A percentile compares a stretch with the other conserved stretches of the same genome.
phyloP scores from a whole-genome alignment of 2,888 invertebrate species.

The Leptinotarsa tumamoca region DNA sequence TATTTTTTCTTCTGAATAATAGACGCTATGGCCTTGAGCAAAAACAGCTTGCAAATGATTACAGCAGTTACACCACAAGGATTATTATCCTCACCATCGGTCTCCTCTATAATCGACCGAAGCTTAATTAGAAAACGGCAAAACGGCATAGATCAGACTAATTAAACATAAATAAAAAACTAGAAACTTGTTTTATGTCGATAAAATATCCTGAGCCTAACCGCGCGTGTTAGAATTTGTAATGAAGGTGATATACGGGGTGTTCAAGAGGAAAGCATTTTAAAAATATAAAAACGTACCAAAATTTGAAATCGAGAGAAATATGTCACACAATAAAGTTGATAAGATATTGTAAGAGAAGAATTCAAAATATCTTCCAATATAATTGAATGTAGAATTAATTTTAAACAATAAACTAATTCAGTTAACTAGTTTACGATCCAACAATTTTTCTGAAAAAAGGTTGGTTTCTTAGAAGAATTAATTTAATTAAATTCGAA shows the following conservation, averaged over 20 bases:
- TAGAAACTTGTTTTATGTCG: background rate
- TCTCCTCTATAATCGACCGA: constrained; percentile 13
- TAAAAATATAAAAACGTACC: background rate
- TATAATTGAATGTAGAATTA: no score
- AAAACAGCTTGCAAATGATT: constrained; percentile 11
- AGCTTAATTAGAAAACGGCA: constrained; percentile 19
- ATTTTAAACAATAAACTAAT: no score
- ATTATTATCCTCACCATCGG: constrained; percentile 14
- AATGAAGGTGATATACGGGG: constrained; percentile 1
- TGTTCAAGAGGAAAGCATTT: background rate
- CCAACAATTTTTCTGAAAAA: no score
- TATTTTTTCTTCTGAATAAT: background rate
- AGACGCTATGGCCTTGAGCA: background rate
- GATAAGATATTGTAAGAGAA: no score
- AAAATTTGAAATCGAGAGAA: no score
- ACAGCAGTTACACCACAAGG: constrained; percentile 8
- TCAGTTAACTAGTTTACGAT: no score
- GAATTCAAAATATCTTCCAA: no score
- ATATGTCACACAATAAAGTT: no score
- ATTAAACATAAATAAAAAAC: constrained; percentile 10
- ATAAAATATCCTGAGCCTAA: background rate
- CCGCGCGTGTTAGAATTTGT: constrained; percentile 9
- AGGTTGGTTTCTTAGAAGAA: no score
- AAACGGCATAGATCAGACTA: constrained; percentile 19
- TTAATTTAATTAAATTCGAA: no score